Percentiles rank a stretch among this genome's conserved stretches.
These are phyloP conservation scores for Phasianus colchicus DNA, from an alignment of 2,113 vertebrate species.

Conservation along the genomic window DNA sequence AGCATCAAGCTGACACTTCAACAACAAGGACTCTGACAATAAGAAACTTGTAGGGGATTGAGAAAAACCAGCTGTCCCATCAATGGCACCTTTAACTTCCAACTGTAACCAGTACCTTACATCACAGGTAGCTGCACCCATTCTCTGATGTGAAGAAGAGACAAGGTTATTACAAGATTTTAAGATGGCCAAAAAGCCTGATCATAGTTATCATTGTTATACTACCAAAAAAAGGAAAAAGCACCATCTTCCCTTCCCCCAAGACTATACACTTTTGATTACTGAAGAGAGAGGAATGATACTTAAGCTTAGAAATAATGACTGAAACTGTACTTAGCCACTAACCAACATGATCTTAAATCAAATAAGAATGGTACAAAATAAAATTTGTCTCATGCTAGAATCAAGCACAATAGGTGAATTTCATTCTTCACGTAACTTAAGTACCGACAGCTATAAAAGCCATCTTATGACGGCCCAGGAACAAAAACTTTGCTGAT, in stretches of 20 bases:
- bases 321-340: not conserved
- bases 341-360: not conserved
- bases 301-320: not conserved
- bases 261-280: not conserved
- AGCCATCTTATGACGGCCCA: rapidly evolving
- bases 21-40: not conserved
- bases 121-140: not conserved
- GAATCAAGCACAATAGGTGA: not conserved
- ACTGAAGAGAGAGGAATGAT: not conserved
- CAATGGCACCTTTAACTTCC: not conserved
- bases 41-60: not conserved
- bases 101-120: not conserved
- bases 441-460: not conserved
- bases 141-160: not conserved
- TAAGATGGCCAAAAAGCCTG: not conserved
- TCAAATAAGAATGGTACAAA: not conserved
- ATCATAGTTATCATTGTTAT: not conserved
- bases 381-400: not conserved
- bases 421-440: not conserved
- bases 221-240: not conserved
- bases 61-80: not conserved
- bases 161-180: not conserved
- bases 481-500: not conserved
- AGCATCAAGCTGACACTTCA: not conserved
- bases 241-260: not conserved